Percentiles rank a stretch among this genome's conserved stretches.
phyloP scores from a whole-genome alignment of 2,888 invertebrate species.

The Lasioglossum calceatum region DNA sequence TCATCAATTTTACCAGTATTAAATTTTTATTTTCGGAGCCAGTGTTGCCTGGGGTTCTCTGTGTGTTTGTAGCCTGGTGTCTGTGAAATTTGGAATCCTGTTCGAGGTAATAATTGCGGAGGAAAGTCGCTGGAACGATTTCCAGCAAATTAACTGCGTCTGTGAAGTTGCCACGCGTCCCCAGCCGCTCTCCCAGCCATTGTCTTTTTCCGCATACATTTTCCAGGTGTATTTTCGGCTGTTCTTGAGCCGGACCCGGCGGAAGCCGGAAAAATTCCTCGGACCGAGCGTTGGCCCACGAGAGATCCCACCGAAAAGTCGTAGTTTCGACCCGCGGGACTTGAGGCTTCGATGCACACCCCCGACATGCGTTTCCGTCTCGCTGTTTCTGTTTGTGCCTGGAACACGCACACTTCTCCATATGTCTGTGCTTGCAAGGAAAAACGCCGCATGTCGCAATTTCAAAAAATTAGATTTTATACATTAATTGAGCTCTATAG shows the following conservation, averaged over 20 bases:
- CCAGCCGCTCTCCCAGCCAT: constrained; percentile 26
- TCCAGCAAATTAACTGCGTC: constrained; percentile 29
- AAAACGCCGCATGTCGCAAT: too few species aligned
- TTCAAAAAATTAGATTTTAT: too few species aligned
- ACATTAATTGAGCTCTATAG: too few species aligned
- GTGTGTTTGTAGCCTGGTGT: not conserved
- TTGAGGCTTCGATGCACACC: constrained; percentile 52
- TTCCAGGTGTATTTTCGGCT: constrained; percentile 47
- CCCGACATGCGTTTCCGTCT: constrained; percentile 25
- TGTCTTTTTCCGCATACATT: constrained; percentile 60
- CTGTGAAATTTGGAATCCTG: not conserved
- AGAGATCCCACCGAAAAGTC: constrained; percentile 62
- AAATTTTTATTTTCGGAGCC: not conserved
- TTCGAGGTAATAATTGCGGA: constrained; percentile 8
- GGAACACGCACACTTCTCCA: not conserved
- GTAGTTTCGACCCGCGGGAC: constrained; percentile 61
- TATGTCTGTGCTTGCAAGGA: not conserved
- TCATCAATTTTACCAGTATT: not conserved
- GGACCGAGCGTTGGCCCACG: constrained; percentile 50
- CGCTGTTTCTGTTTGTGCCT: constrained; percentile 12
- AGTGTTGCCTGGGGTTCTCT: not conserved
- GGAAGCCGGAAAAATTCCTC: constrained; percentile 72
- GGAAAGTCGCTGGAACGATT: constrained; percentile 1
- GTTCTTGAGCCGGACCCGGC: constrained; percentile 43
- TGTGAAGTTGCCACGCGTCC: constrained; percentile 30